Base-by-base conservation (phyloP, 2,113 vertebrate genomes). In the Buteo buteo region DNA sequence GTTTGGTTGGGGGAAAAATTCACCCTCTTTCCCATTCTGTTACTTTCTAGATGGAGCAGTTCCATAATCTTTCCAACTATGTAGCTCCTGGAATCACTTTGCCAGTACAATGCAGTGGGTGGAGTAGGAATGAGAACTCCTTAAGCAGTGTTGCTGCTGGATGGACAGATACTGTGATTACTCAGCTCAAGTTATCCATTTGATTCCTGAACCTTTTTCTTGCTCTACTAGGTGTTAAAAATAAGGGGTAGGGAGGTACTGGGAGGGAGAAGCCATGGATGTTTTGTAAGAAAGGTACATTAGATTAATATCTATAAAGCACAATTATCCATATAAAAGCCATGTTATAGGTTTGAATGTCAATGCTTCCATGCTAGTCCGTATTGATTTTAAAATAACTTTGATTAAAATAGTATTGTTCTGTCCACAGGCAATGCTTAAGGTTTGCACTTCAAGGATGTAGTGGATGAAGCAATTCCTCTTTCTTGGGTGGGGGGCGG, bases 1-100 rank as follows among this genome's bases (percentile, higher is more conserved):
- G 26, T 72, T 82, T 8, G 12, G 0, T 0, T 36, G 7, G 12
- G 29, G 34, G 40, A 3, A 76, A 45, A 55, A 21, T 4, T 64
- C 10, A 4, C 32, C 3, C 16, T 90, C 13, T 47, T 47, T 80
- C 66, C 16, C 15, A 38, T 47, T 45, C 52, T 72, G 38, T 77
- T 81, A 16, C 38, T 42, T 82, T 45, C 79, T 64, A 59, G 25
- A 24, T 49, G 38, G 13, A 92, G 36, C 45, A 62, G 26, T 72
- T 70, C 61, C 70, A 28, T 85, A 59, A 21, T 55, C 28, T 74
- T 78, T 55, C 38, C 29, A 55, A 29, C 58, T 17, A 3, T 2
- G 6, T 7, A 67, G 52, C 58, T 86, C 34, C 57, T 80, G 31
- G 31, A 54, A 47, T 52, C 44, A 22, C 55, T 88, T 47, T 52